Percentiles rank a stretch among this genome's conserved stretches.
Conservation (phyloP, 2,888 invertebrate genomes). For the Steinernema carpocapsae region DNA sequence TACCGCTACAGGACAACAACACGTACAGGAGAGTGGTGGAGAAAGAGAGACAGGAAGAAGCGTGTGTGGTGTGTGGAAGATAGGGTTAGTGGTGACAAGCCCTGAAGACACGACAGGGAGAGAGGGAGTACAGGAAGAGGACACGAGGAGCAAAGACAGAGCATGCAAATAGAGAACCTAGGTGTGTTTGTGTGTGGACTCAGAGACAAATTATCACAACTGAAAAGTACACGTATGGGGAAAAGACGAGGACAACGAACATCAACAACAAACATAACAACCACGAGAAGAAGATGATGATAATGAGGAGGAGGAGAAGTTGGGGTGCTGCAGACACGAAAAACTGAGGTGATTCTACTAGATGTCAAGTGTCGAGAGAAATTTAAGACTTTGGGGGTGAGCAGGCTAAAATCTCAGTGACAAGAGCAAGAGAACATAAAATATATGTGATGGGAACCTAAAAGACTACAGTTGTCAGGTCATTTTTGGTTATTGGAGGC, state of each 20-base stretch:
- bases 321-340: background rate
- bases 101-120: no score
- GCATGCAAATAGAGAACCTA: background rate
- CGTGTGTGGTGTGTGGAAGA: background rate
- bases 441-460: no score
- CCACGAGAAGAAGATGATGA: background rate
- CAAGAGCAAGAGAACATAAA: background rate
- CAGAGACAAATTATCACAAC: slow-evolving; percentile 26
- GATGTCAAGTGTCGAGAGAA: background rate
- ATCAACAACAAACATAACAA: slow-evolving; percentile 23
- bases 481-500: no score
- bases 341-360: background rate
- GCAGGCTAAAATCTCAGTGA: background rate
- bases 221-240: slow-evolving; percentile 23
- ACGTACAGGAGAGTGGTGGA: background rate
- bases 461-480: no score
- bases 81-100: background rate
- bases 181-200: slow-evolving; percentile 1
- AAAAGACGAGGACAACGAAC: slow-evolving; percentile 29
- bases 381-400: background rate
- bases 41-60: background rate
- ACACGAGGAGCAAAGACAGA: no score
- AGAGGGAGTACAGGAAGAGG: no score
- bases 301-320: background rate
- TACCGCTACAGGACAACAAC: background rate